Evolutionary conservation across 37 sponge, comb jelly and placozoan species (phyloP).

Genomic region (Cliona cf. orientalis): DNA sequence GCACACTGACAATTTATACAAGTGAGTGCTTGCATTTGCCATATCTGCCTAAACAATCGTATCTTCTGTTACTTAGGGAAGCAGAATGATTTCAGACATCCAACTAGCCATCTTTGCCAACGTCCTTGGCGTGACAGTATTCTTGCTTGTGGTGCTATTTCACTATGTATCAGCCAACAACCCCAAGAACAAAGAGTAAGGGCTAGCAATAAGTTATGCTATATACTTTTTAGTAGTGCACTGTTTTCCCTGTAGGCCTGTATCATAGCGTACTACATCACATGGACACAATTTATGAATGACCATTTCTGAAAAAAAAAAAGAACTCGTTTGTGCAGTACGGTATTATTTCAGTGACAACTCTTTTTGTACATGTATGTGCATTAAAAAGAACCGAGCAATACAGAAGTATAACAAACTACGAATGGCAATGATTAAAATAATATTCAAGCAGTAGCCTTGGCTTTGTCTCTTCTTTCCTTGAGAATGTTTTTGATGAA

Average conservation of each 20-base stretch:
- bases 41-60: not conserved
- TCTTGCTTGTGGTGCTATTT: conserved; percentile 91
- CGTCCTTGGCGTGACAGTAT: conserved; percentile 86
- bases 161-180: conserved; percentile 91
- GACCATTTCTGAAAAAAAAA: no score
- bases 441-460: not conserved
- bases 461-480: conserved; percentile 26
- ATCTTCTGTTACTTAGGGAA: not conserved
- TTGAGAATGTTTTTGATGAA: conserved; percentile 92
- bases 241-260: not conserved
- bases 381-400: no score
- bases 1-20: not conserved
- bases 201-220: not conserved
- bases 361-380: no score
- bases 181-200: conserved; percentile 77
- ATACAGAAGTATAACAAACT: no score
- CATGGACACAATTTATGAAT: no score
- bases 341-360: no score
- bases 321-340: no score
- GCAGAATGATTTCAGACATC: conserved; percentile 87
- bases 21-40: not conserved
- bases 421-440: no score
- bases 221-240: not conserved
- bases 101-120: conserved; percentile 95
- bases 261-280: no score